Percentiles rank a stretch among this genome's conserved stretches.
These are phyloP conservation scores for Standfussiana lucernea DNA, from an alignment of 2,888 invertebrate species.

Conservation along the genomic window DNA sequence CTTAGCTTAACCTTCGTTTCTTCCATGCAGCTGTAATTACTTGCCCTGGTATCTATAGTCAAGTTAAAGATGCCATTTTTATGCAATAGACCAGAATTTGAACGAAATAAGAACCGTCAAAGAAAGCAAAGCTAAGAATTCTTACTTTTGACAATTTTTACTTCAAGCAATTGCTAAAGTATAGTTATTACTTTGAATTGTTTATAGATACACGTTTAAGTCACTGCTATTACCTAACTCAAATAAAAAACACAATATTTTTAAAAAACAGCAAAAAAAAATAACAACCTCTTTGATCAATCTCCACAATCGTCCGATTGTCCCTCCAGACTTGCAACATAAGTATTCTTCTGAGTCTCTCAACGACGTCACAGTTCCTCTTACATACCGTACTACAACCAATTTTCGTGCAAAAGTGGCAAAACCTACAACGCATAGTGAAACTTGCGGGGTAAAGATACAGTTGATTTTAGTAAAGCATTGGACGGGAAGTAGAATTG, in stretches of 20 bases:
- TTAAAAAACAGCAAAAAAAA: neutral
- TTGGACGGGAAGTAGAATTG: conserved; percentile 7
- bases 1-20: no score
- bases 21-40: no score
- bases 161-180: no score
- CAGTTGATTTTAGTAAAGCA: conserved; percentile 3
- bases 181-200: no score
- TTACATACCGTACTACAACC: conserved; percentile 43
- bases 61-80: no score
- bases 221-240: no score
- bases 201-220: no score
- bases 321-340: conserved; percentile 24
- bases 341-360: conserved; percentile 42
- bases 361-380: conserved; percentile 34
- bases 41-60: no score
- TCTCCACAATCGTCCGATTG: conserved; percentile 17
- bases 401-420: conserved; percentile 36
- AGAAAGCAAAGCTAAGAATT: no score
- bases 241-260: neutral
- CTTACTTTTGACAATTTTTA: no score
- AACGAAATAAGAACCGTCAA: no score
- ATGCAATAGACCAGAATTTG: no score
- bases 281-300: neutral
- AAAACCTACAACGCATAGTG: neutral
- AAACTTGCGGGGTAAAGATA: neutral